Conservation (phyloP, 2,113 vertebrate genomes). For the Xiphophorus couchianus region DNA sequence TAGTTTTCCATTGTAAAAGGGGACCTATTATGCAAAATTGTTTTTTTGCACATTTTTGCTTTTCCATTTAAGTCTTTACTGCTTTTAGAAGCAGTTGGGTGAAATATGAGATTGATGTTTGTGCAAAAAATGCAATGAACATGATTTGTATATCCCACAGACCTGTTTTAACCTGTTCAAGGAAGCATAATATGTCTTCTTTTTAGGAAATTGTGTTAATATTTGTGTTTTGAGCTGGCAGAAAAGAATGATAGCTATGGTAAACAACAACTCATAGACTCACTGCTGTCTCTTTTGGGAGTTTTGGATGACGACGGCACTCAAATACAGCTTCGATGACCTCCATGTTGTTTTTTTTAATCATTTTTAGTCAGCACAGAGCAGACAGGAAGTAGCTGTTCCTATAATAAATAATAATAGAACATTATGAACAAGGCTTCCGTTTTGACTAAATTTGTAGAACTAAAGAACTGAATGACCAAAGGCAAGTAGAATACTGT, state of each 20-base stretch:
- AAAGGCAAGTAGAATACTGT: conserved; percentile 26
- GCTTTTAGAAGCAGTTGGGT: too few relatives aligned
- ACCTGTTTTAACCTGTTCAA: too few relatives aligned
- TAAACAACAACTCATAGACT: conserved; percentile 9
- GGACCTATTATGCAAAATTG: too few relatives aligned
- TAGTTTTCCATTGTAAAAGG: background rate
- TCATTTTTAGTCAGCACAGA: conserved; percentile 57
- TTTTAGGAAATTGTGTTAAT: background rate
- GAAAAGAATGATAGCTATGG: background rate
- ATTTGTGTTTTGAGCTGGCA: background rate
- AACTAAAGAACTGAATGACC: conserved; percentile 27
- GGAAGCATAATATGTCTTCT: background rate
- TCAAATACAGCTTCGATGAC: conserved; percentile 68
- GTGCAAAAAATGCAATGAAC: too few relatives aligned
- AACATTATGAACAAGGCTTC: conserved; percentile 26
- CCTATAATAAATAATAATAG: conserved; percentile 28
- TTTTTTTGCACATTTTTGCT: too few relatives aligned
- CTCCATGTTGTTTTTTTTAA: conserved; percentile 48
- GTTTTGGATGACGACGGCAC: conserved; percentile 60
- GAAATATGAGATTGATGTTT: too few relatives aligned
- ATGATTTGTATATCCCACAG: too few relatives aligned
- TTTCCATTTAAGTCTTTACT: too few relatives aligned
- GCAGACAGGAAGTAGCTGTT: conserved; percentile 51
- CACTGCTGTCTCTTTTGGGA: conserved; percentile 46
- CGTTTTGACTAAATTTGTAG: conserved; percentile 14